These are phyloP conservation scores for Tricholaema leucomelas DNA, from an alignment of 2,113 vertebrate genomes.

Conservation along the genomic window DNA sequence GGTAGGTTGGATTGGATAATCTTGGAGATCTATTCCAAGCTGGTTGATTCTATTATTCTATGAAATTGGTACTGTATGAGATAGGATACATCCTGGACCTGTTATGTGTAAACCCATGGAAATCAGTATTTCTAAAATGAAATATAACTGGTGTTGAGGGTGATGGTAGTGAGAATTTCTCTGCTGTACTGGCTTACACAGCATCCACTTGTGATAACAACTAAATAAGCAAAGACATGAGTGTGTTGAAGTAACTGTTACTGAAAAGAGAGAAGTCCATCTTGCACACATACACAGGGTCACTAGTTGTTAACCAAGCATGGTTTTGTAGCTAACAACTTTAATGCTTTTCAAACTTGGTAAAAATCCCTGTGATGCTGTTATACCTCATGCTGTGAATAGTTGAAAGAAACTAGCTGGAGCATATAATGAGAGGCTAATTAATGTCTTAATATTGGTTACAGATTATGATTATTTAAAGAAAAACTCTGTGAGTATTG, in stretches of 20 bases:
- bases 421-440: neutral
- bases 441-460: neutral
- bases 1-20: too few relatives aligned
- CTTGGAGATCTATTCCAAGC: too few relatives aligned
- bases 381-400: neutral
- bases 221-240: neutral
- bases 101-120: neutral
- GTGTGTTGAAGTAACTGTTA: neutral
- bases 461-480: neutral
- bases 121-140: neutral
- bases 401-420: neutral
- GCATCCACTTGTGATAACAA: neutral
- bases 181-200: neutral
- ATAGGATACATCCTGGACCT: neutral
- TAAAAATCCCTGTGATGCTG: neutral
- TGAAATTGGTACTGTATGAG: too few relatives aligned
- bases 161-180: neutral
- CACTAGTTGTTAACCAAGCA: neutral
- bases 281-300: neutral
- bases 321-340: neutral
- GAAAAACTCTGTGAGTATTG: neutral
- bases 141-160: neutral
- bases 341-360: neutral
- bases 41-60: too few relatives aligned
- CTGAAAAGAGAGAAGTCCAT: neutral